Percentiles rank a stretch among this genome's conserved stretches.
These are phyloP conservation scores for Agrochola litura DNA, from an alignment of 2,888 invertebrate genomes.

Conservation along the genomic window DNA sequence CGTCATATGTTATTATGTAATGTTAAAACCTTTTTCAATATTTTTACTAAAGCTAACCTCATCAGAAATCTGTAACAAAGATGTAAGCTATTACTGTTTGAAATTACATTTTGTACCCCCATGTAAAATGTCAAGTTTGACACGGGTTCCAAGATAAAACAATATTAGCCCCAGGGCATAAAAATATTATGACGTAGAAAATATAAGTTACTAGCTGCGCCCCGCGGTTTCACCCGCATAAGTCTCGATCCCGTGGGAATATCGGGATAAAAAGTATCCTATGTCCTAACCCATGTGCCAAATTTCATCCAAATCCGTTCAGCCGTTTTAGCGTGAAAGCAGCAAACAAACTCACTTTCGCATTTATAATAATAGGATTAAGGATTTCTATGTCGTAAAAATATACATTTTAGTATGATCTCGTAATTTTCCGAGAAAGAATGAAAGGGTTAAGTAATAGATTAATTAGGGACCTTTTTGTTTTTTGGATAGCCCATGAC, in stretches of 20 bases:
- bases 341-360: too few relatives aligned
- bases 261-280: too few relatives aligned
- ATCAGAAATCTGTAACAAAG: slow-evolving; percentile 38
- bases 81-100: slow-evolving; percentile 23
- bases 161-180: slow-evolving; percentile 21
- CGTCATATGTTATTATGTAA: too few relatives aligned
- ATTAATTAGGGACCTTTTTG: neutral
- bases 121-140: slow-evolving; percentile 62
- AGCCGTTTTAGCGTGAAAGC: too few relatives aligned
- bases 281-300: too few relatives aligned
- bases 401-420: slow-evolving; percentile 3
- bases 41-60: slow-evolving; percentile 1
- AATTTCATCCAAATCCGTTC: too few relatives aligned
- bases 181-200: slow-evolving; percentile 32
- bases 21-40: too few relatives aligned
- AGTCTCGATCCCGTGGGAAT: too few relatives aligned
- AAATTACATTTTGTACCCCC: slow-evolving; percentile 51
- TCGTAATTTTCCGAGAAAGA: neutral
- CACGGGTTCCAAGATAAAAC: slow-evolving; percentile 55
- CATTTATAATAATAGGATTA: neutral
- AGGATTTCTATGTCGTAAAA: neutral
- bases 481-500: neutral
- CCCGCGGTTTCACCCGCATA: too few relatives aligned
- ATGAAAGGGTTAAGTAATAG: neutral
- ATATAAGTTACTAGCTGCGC: neutral